Percentiles rank a stretch among this genome's conserved stretches.
Conservation (phyloP, 2,888 invertebrate genomes). For the Tortricodes alternella region DNA sequence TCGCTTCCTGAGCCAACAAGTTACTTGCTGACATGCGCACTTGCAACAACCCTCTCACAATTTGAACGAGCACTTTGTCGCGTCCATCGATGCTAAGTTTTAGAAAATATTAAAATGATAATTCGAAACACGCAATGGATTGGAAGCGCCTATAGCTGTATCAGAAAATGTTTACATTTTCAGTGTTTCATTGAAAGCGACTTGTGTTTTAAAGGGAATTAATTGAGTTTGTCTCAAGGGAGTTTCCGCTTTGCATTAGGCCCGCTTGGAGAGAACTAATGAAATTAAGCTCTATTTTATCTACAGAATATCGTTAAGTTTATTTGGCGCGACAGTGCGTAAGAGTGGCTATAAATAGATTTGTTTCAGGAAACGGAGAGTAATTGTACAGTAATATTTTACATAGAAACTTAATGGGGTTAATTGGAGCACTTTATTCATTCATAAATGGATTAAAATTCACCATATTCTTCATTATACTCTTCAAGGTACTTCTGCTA, state of each 20-base stretch:
- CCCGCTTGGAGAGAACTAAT: slow-evolving; percentile 67
- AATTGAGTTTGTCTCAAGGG: slow-evolving; percentile 80
- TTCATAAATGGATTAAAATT: too few species aligned
- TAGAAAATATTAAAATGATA: too few species aligned
- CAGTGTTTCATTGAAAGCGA: slow-evolving; percentile 66
- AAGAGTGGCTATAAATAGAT: slow-evolving; percentile 27
- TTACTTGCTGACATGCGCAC: slow-evolving; percentile 77
- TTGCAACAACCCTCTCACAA: slow-evolving; percentile 48
- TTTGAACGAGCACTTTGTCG: slow-evolving; percentile 23
- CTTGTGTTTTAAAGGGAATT: slow-evolving; percentile 72
- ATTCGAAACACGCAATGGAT: background rate
- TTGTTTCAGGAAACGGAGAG: slow-evolving; percentile 22
- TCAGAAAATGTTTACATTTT: slow-evolving; percentile 58
- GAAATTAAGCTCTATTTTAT: slow-evolving; percentile 68
- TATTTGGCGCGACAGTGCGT: slow-evolving; percentile 33
- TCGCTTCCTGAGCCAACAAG: slow-evolving; percentile 71
- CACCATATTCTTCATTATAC: too few species aligned
- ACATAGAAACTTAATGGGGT: slow-evolving; percentile 13
- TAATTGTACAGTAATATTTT: slow-evolving; percentile 17
- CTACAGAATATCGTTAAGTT: slow-evolving; percentile 41
- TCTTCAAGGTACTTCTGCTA: too few species aligned
- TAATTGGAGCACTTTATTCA: slow-evolving; percentile 10
- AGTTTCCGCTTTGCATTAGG: slow-evolving; percentile 76
- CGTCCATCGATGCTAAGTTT: slow-evolving; percentile 1
- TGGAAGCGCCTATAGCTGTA: slow-evolving; percentile 13